Base-by-base conservation (phyloP, 2,113 vertebrate genomes). In the Apeltes quadracus region DNA sequence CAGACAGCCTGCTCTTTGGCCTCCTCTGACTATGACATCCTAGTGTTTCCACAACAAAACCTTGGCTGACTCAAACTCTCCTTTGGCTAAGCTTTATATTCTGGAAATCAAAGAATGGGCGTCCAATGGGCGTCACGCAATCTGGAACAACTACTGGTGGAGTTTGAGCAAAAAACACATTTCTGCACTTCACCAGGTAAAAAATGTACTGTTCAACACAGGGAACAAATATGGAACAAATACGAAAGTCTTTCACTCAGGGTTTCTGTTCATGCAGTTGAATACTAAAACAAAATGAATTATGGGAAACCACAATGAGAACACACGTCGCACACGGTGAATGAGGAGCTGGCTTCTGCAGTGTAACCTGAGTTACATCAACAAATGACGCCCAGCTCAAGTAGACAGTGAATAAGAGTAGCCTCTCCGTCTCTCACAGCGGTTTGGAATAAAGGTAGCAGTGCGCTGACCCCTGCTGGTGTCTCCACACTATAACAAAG, bases 391-490 rank as follows among this genome's bases (percentile, higher is more conserved):
- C 64, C 68, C 72, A 68, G 38, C n/a, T 72, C 22, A 79, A 71
- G 39, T 7, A 16, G 10, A 75, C 14, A 56, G 8, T n/a, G 8
- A 25, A 7, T 1, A 36, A 13, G 25, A 48, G 10, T 3, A 18
- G 41, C 29, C 25, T 16, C 14, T 55, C 7, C 1, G 54, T 16
- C 6, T 12, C 8, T 15, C 1, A 8, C 27, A 27, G 27, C 4
- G 23, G 12, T 1, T 14, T 25, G 43, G 0, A 1, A 53, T 27
- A 78, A 57, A 57, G 54, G 20, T 36, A 86, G 81, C 69, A 59
- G 63, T 82, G 73, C 90, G 87, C 90, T 92, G 92, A 79, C 93
- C 89, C 87, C 93, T 93, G 69, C 89, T 93, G 93, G 89, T 61
- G 12, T 14, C 16, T 23, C 43, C 1, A 22, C 13, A 29, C 39